Conservation (phyloP, 2,797 vertebrate species). For the Leptatherina wallacei region DNA sequence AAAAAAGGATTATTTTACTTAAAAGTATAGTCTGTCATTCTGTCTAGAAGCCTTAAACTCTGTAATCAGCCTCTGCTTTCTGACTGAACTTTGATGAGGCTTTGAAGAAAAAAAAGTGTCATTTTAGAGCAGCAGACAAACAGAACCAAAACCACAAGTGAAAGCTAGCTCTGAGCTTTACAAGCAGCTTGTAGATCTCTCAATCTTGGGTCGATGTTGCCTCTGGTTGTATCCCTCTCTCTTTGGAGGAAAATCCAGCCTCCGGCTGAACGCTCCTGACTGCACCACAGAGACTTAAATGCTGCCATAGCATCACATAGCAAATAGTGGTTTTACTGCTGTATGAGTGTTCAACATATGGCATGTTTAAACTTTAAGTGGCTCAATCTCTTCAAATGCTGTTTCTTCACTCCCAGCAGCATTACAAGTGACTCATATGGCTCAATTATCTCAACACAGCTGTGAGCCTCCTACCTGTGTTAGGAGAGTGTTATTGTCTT, state of each 20-base stretch:
- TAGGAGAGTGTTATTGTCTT: constrained; percentile 88
- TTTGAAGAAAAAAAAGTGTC: background rate
- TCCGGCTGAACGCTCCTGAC: background rate
- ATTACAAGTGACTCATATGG: constrained; percentile 2
- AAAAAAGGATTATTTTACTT: background rate
- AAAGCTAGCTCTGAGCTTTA: background rate
- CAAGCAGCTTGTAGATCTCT: background rate
- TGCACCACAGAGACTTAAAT: background rate
- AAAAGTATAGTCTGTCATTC: constrained; percentile 3
- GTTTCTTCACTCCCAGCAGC: background rate
- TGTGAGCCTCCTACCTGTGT: constrained; percentile 82
- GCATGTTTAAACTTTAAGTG: background rate
- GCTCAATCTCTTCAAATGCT: background rate
- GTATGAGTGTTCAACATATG: background rate
- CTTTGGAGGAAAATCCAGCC: background rate
- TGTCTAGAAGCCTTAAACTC: constrained; percentile 15
- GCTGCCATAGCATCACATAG: background rate
- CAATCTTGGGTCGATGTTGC: background rate
- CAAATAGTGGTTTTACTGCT: background rate
- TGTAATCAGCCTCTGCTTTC: constrained; percentile 10
- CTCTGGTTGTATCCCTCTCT: background rate
- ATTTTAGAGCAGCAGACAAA: background rate
- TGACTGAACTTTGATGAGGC: background rate
- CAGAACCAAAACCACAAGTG: background rate
- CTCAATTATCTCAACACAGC: background rate